Conservation (phyloP, 2,888 invertebrate genomes). For the Diachrysia chrysitis region DNA sequence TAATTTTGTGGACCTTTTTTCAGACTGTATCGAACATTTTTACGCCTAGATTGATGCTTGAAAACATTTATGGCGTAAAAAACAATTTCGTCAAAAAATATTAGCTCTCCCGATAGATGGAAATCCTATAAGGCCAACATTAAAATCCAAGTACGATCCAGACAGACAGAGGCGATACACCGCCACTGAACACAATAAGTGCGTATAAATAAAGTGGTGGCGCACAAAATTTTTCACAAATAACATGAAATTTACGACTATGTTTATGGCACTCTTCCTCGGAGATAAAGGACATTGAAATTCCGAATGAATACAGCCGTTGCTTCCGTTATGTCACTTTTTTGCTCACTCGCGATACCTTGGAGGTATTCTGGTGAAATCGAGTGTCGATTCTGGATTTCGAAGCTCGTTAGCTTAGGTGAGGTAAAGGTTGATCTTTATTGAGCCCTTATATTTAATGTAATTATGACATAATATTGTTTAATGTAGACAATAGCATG, state of each 20-base stretch:
- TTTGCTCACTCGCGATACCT: constrained; percentile 58
- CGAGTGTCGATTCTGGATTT: constrained; percentile 17
- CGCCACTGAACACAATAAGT: constrained; percentile 55
- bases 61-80: no score
- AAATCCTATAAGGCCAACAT: background rate
- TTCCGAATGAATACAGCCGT: constrained; percentile 75
- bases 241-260: constrained; percentile 82
- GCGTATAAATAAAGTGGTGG: constrained; percentile 55
- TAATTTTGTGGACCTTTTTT: no score
- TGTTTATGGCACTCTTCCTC: constrained; percentile 80
- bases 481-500: no score
- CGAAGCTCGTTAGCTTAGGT: background rate
- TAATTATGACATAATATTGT: no score
- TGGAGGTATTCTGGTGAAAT: constrained; percentile 58
- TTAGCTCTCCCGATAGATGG: no score
- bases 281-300: constrained; percentile 83
- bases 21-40: no score
- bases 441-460: background rate
- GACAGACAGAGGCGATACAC: constrained; percentile 27
- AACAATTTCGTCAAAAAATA: no score
- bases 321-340: constrained; percentile 62
- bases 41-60: no score
- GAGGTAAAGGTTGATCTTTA: background rate
- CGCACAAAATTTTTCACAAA: constrained; percentile 72
- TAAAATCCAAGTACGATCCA: background rate